Percentiles rank a stretch among this genome's conserved stretches.
Conservation (phyloP, 2,888 invertebrate genomes). For the Hirudinaria manillensis region DNA sequence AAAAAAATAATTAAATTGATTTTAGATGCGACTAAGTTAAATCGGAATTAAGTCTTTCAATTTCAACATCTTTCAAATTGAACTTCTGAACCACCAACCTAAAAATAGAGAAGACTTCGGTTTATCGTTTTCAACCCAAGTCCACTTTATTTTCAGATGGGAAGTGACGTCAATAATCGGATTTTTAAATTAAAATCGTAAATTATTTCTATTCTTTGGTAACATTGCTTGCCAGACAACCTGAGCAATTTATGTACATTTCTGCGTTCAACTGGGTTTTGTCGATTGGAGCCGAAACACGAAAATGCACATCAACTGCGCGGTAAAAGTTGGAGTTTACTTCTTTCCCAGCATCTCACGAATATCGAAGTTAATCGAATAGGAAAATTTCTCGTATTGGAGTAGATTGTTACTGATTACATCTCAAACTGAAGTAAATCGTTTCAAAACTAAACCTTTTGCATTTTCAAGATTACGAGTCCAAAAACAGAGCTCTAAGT, state of each 20-base stretch:
- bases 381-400: no score
- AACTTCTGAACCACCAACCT: conserved; percentile 18
- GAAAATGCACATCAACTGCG: conserved; percentile 30
- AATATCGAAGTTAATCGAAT: no score
- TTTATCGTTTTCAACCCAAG: conserved; percentile 21
- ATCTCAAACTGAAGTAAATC: no score
- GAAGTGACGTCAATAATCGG: not conserved
- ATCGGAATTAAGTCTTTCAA: no score
- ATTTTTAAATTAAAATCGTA: not conserved
- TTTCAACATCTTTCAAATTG: no score
- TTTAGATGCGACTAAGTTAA: no score
- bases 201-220: not conserved
- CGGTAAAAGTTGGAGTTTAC: conserved; percentile 56
- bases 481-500: not conserved
- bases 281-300: conserved; percentile 25
- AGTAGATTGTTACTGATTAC: no score
- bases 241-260: conserved; percentile 30
- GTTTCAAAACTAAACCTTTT: no score
- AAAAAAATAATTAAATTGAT: no score
- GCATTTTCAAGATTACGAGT: conserved; percentile 51
- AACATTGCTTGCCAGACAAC: not conserved
- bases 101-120: conserved; percentile 36
- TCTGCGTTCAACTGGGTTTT: conserved; percentile 34
- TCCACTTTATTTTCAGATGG: conserved; percentile 30
- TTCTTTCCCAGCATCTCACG: conserved; percentile 84